phyloP scores from a whole-genome alignment of 2,888 invertebrate genomes.

The Xestia rhomboidea region DNA sequence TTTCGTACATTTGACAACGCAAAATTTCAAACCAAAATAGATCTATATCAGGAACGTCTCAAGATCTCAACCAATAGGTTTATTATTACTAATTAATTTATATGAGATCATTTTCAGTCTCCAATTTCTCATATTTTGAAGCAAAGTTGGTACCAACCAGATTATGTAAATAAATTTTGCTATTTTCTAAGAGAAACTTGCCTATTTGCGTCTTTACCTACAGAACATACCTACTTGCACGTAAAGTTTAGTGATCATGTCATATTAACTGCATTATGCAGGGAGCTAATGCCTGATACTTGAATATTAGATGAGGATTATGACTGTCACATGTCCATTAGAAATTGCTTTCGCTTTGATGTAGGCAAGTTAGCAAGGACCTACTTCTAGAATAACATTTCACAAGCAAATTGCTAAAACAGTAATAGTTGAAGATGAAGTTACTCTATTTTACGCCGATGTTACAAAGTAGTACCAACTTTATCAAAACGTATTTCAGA shows the following conservation, averaged over 20 bases:
- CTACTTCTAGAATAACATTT: conserved; percentile 35
- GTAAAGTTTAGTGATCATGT: conserved; percentile 40
- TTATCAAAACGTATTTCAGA: conserved; percentile 3
- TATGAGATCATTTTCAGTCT: neutral
- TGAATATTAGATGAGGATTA: conserved; percentile 56
- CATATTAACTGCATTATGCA: conserved; percentile 42
- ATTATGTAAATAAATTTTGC: neutral
- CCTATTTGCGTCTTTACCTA: conserved; percentile 12
- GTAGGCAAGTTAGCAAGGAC: neutral
- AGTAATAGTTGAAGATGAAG: neutral
- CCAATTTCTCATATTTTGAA: neutral
- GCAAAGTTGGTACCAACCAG: neutral
- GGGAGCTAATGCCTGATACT: conserved; percentile 45
- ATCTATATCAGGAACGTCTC: neutral
- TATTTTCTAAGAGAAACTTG: conserved; percentile 7
- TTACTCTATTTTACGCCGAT: neutral
- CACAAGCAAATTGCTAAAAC: conserved; percentile 9
- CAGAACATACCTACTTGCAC: neutral
- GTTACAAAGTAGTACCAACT: neutral
- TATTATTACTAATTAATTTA: neutral
- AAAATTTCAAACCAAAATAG: neutral
- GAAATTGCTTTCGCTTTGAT: conserved; percentile 37
- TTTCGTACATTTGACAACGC: neutral
- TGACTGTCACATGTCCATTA: conserved; percentile 45
- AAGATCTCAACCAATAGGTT: neutral